These are phyloP conservation scores for Drosophila pandora DNA, from an alignment of 1,140 invertebrate genomes.

Conservation along the genomic window DNA sequence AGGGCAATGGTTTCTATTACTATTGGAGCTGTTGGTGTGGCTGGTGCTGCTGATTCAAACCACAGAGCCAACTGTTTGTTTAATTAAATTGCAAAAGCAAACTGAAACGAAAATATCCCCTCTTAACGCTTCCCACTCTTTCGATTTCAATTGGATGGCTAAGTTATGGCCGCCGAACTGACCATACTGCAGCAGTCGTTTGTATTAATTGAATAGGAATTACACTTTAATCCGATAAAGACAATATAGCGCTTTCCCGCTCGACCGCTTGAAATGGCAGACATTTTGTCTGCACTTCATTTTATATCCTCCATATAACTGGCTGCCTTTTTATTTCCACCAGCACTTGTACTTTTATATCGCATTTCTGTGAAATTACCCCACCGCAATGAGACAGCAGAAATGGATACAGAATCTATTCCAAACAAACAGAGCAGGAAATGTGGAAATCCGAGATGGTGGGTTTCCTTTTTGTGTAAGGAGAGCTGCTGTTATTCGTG, in stretches of 20 bases:
- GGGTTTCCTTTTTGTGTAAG: conserved; percentile 6
- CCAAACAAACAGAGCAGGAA: conserved; percentile 24
- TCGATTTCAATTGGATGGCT: conserved; percentile 7
- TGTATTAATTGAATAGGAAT: conserved; percentile 76
- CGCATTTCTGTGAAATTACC: conserved; percentile 55
- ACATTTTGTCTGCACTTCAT: conserved; percentile 67
- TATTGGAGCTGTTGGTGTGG: conserved; percentile 21
- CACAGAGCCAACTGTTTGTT: conserved; percentile 72
- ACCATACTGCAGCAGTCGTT: conserved; percentile 45
- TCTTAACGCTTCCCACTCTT: background rate
- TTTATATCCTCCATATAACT: conserved; percentile 46
- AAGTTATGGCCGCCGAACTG: conserved; percentile 52
- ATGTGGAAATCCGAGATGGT: conserved; percentile 4
- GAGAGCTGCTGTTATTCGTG: background rate
- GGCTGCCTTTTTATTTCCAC: conserved; percentile 54
- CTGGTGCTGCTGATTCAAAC: conserved; percentile 42
- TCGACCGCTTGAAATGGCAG: conserved; percentile 43
- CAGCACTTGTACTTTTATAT: conserved; percentile 61
- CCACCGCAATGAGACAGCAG: conserved; percentile 30
- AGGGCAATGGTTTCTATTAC: conserved; percentile 45
- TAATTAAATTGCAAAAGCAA: conserved; percentile 76
- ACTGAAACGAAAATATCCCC: conserved; percentile 15
- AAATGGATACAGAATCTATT: conserved; percentile 66
- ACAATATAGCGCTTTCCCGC: conserved; percentile 37
- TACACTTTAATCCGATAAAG: conserved; percentile 62